Evolutionary conservation across 35 echinoderm and acorn worm genomes (phyloP).

Genomic region (Nesometra sesokonis): DNA sequence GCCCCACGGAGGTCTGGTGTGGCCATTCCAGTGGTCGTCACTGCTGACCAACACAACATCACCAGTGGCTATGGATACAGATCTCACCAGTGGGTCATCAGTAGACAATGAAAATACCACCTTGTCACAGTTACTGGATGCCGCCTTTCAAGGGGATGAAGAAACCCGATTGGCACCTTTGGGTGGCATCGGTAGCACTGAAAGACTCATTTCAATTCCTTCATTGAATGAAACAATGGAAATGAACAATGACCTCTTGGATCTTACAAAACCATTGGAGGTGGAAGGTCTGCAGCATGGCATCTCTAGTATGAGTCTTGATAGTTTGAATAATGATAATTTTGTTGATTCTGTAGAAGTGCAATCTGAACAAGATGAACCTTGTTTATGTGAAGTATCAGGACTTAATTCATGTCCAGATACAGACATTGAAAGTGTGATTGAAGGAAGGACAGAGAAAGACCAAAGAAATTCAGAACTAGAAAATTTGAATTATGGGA

Average conservation of each 20-base stretch:
- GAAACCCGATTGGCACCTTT: neutral
- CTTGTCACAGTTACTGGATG: neutral
- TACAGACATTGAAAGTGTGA: neutral
- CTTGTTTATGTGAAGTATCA: neutral
- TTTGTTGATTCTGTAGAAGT: neutral
- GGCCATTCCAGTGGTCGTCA: neutral
- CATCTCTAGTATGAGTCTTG: conserved; percentile 13
- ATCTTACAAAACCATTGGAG: neutral
- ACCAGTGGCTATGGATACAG: neutral
- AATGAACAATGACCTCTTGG: conserved; percentile 14
- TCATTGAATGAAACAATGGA: neutral
- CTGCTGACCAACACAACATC: neutral
- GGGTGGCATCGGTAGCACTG: neutral
- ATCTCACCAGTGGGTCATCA: neutral
- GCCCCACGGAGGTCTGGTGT: neutral
- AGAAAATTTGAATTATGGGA: too few species aligned
- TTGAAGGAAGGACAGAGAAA: neutral
- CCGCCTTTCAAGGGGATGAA: neutral
- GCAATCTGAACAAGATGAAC: neutral
- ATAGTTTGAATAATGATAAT: conserved; percentile 11
- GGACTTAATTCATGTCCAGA: neutral
- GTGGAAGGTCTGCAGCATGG: neutral
- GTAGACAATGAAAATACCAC: neutral
- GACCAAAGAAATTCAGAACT: neutral
- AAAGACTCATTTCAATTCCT: neutral